phyloP scores from a whole-genome alignment of 2,113 vertebrate species.

The Cnemophilus loriae region DNA sequence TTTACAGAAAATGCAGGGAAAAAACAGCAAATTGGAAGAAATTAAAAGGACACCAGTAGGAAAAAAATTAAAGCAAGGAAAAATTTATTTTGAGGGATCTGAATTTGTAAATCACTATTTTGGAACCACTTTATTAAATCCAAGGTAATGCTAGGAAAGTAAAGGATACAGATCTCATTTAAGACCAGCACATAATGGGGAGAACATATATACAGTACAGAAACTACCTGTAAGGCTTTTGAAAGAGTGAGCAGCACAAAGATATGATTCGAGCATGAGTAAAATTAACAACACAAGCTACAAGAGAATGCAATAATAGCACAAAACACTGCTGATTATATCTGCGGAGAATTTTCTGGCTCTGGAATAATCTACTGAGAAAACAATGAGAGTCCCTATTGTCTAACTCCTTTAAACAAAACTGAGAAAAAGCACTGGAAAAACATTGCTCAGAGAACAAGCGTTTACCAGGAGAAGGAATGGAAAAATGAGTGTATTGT shows the following conservation, averaged over 20 bases:
- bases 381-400: slow-evolving; percentile 23
- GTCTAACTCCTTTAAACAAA: slow-evolving; percentile 26
- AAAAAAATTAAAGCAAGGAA: background rate
- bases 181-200: background rate
- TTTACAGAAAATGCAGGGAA: background rate
- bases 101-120: background rate
- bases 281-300: background rate
- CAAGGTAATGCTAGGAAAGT: background rate
- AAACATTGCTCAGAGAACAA: background rate
- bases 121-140: background rate
- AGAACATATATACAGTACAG: background rate
- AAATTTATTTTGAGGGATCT: background rate
- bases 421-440: slow-evolving; percentile 26
- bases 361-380: background rate
- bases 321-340: background rate
- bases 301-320: background rate
- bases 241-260: background rate
- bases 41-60: background rate
- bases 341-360: background rate
- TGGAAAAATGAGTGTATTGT: background rate
- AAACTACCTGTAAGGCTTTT: background rate
- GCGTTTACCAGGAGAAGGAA: background rate
- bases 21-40: background rate
- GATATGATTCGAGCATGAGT: background rate
- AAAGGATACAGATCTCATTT: background rate